phyloP scores from a whole-genome alignment of 2,888 invertebrate species.

The Hirtodrosophila alboralis region DNA sequence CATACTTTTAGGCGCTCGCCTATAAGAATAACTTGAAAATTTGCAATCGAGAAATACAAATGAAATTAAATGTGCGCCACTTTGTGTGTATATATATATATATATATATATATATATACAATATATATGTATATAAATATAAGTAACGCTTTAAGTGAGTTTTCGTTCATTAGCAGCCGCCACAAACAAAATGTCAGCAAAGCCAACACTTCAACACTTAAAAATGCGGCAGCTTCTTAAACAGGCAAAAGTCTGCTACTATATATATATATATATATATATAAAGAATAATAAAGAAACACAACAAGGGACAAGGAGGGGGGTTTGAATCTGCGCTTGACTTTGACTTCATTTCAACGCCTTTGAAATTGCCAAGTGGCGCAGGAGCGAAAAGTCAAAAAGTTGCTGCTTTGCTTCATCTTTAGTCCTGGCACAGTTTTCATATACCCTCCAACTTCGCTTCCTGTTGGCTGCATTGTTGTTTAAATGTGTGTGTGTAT shows the following conservation, averaged over 20 bases:
- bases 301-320: neutral
- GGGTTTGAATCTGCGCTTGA: constrained; percentile 50
- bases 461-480: constrained; percentile 14
- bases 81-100: constrained; percentile 4
- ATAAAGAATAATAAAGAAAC: too few relatives aligned
- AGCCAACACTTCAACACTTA: constrained; percentile 1
- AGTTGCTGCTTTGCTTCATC: constrained; percentile 15
- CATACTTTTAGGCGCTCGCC: constrained; percentile 46
- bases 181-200: constrained; percentile 29
- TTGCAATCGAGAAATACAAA: constrained; percentile 67
- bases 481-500: constrained; percentile 17
- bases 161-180: constrained; percentile 52
- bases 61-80: constrained; percentile 58
- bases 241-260: neutral
- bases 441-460: neutral
- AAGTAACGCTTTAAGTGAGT: constrained; percentile 44
- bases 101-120: constrained; percentile 17
- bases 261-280: too few relatives aligned
- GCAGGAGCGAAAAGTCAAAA: constrained; percentile 33
- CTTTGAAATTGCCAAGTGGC: constrained; percentile 58
- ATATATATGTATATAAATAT: constrained; percentile 13
- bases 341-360: constrained; percentile 67
- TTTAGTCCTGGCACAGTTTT: neutral
- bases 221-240: neutral
- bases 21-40: constrained; percentile 38